Percentiles rank a stretch among this genome's conserved stretches.
phyloP scores from a whole-genome alignment of 2,888 invertebrate genomes.

The Philonicus albiceps region DNA sequence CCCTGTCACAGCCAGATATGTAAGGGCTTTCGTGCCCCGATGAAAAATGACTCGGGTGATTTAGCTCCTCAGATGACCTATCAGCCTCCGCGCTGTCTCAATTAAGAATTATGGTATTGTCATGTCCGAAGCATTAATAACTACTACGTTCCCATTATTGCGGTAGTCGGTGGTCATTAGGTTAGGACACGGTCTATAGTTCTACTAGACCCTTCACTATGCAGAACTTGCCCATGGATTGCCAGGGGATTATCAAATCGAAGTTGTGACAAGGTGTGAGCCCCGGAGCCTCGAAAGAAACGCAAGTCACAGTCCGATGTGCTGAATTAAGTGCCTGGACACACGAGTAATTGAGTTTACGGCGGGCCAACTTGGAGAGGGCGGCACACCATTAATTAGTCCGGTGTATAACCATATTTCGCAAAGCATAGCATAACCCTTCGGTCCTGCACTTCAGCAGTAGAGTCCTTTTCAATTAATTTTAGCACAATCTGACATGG shows the following conservation, averaged over 20 bases:
- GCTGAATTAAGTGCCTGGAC: neutral
- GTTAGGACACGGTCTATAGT: neutral
- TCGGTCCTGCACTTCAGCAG: neutral
- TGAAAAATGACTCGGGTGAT: neutral
- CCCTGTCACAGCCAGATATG: neutral
- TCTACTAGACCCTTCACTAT: neutral
- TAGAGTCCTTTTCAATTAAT: neutral
- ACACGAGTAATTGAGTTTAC: neutral
- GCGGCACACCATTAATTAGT: neutral
- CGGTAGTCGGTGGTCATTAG: neutral
- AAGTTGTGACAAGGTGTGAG: neutral
- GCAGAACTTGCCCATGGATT: neutral
- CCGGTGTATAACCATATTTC: neutral
- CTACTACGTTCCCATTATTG: neutral
- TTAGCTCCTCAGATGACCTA: neutral
- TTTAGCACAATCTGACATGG: neutral
- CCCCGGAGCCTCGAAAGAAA: neutral
- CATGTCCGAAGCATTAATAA: constrained; percentile 33
- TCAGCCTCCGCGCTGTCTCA: neutral
- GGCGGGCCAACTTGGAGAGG: neutral
- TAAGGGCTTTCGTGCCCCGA: neutral
- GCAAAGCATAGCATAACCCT: neutral
- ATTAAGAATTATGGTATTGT: constrained; percentile 31
- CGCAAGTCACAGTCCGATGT: neutral
- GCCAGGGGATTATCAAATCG: neutral